These are phyloP conservation scores for Colletes gigas DNA, from an alignment of 1,140 invertebrate genomes.

Conservation along the genomic window DNA sequence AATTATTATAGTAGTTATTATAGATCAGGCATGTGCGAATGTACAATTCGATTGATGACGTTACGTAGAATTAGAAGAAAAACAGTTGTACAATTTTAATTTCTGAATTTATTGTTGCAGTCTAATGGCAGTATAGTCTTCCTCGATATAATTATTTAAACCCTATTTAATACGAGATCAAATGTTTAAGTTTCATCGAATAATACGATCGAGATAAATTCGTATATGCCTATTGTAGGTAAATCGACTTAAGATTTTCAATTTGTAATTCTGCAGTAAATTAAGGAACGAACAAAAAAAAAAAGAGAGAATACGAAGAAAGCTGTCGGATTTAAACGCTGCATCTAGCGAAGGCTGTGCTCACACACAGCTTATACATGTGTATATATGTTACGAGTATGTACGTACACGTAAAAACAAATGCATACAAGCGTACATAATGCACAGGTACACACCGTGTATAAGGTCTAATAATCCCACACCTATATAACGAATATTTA, in stretches of 20 bases:
- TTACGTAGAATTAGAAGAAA: neutral
- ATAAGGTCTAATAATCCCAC: slow-evolving; percentile 46
- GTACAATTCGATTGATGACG: neutral
- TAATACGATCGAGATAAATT: neutral
- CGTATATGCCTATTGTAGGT: slow-evolving; percentile 5
- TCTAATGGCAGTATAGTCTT: slow-evolving; percentile 2
- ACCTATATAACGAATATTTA: slow-evolving; percentile 47
- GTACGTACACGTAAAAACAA: neutral
- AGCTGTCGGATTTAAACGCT: slow-evolving; percentile 18
- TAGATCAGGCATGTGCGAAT: slow-evolving; percentile 16
- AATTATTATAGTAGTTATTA: neutral
- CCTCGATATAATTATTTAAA: slow-evolving; percentile 3
- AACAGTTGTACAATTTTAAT: neutral
- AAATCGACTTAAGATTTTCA: neutral
- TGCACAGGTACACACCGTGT: slow-evolving; percentile 35
- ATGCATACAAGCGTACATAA: slow-evolving; percentile 32
- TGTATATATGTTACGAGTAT: slow-evolving; percentile 16
- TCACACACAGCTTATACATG: slow-evolving; percentile 28
- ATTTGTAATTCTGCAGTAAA: neutral
- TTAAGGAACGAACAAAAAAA: slow-evolving; percentile 6
- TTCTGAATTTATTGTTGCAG: neutral
- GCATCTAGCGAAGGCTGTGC: slow-evolving; percentile 33
- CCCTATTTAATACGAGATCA: neutral
- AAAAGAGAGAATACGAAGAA: slow-evolving; percentile 15
- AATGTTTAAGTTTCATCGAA: neutral